Base-by-base conservation (phyloP, 2,113 vertebrate genomes). In the Oxygymnocypris stewartii region DNA sequence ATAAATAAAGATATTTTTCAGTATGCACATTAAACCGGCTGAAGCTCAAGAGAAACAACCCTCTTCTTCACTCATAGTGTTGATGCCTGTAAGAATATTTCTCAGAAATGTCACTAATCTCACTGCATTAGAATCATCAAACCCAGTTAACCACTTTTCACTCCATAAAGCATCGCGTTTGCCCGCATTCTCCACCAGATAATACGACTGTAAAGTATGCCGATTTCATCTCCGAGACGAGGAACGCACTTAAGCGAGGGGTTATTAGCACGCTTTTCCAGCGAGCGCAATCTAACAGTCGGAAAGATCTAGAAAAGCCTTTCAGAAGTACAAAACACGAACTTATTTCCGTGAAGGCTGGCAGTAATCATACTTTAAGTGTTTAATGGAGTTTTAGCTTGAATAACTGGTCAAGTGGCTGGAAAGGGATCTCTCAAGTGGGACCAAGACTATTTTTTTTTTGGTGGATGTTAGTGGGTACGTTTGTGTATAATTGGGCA, bases 311-410 rank as follows among this genome's bases (percentile, higher is more conserved):
- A 4, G n/a, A 67, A 67, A 47, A 65, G 59, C 79, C 79, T 65
- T 65, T 81, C 40, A 28, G 40, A 81, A 28, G 79, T n/a, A 81
- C 14, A 81, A 28, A 47, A 81, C 5, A 20, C 2, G 25, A 20
- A 54, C 54, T 51, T 20, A 0, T 35, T 54, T 54, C 20, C 0
- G 31, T n/a, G 1, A 16, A 18, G 18, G 18, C n/a, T 81, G 40
- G 59, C 40, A 47, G n/a, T 67, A 82, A 82, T 82, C 79, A 82
- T 47, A 47, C 57, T 80, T 42, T 31, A 82, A 82, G 79, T 82
- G 40, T 44, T 20, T 63, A 80, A 80, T 63, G 57, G 79, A 28
- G 42, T 31, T 82, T 82, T 25, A 63, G 79, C 57, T 81, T 65
- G 59, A 67, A 67, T 81, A 65, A 81, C 37, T 3, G 40, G 79